Evolutionary conservation across 2,113 vertebrate genomes (phyloP).

Genomic region (Oreocharis arfaki): DNA sequence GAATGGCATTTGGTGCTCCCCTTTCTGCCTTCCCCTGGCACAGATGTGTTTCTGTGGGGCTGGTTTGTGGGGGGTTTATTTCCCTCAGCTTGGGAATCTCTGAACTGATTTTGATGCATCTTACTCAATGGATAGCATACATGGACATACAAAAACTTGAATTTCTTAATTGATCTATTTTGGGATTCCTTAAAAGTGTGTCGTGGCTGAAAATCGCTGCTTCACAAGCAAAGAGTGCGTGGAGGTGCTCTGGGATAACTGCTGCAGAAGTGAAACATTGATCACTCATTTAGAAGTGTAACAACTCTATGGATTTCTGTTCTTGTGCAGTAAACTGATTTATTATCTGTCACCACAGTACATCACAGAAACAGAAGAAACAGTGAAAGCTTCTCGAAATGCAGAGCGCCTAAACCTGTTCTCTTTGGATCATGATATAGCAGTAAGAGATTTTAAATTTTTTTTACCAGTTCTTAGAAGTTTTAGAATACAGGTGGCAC

Average conservation of each 20-base stretch:
- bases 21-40: neutral
- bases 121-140: neutral
- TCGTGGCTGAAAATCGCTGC: neutral
- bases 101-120: neutral
- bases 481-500: neutral
- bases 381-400: conserved; percentile 81
- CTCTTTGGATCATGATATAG: conserved; percentile 91
- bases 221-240: neutral
- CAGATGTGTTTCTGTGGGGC: neutral
- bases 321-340: neutral
- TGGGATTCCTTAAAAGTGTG: neutral
- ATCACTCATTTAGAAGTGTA: neutral
- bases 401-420: conserved; percentile 90
- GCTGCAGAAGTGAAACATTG: neutral
- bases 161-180: neutral
- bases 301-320: neutral
- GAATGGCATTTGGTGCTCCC: neutral
- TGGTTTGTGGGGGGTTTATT: neutral
- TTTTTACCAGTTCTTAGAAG: neutral
- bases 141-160: neutral
- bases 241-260: neutral
- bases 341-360: conserved; percentile 75
- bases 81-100: neutral
- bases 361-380: conserved; percentile 91
- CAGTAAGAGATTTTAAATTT: conserved; percentile 69